These are phyloP conservation scores for Cheilosia urbana DNA, from an alignment of 2,888 invertebrate species.

Conservation along the genomic window DNA sequence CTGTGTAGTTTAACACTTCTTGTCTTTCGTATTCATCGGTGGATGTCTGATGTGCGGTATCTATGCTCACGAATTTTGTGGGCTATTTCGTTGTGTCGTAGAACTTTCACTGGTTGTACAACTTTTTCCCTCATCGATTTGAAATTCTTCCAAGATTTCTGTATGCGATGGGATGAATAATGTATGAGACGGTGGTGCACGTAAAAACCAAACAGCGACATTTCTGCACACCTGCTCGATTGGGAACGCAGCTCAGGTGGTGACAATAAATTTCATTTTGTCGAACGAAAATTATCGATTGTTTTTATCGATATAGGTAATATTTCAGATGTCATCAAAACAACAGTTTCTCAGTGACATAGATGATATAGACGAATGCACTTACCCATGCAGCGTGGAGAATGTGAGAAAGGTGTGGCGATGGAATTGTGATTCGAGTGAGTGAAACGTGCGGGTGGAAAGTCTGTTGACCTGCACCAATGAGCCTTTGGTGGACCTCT, in stretches of 20 bases:
- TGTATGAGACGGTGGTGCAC: conserved; percentile 43
- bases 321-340: conserved; percentile 17
- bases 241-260: conserved; percentile 66
- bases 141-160: conserved; percentile 66
- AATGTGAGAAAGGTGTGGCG: not conserved
- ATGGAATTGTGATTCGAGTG: not conserved
- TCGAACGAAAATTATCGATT: not conserved
- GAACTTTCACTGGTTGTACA: conserved; percentile 73
- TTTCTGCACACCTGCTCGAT: conserved; percentile 64
- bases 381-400: not conserved
- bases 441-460: conserved; percentile 6
- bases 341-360: conserved; percentile 10
- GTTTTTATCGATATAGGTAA: not conserved
- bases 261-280: conserved; percentile 51
- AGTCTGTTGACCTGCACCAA: conserved; percentile 8
- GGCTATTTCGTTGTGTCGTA: conserved; percentile 46
- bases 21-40: not conserved
- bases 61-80: conserved; percentile 27
- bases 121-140: conserved; percentile 64
- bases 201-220: not conserved
- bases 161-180: conserved; percentile 64
- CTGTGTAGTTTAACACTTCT: conserved; percentile 26
- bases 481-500: not conserved
- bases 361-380: conserved; percentile 6
- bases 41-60: not conserved